Percentiles rank a stretch among this genome's conserved stretches.
phyloP scores from a whole-genome alignment of 2,113 vertebrate species.

The Laticauda colubrina region DNA sequence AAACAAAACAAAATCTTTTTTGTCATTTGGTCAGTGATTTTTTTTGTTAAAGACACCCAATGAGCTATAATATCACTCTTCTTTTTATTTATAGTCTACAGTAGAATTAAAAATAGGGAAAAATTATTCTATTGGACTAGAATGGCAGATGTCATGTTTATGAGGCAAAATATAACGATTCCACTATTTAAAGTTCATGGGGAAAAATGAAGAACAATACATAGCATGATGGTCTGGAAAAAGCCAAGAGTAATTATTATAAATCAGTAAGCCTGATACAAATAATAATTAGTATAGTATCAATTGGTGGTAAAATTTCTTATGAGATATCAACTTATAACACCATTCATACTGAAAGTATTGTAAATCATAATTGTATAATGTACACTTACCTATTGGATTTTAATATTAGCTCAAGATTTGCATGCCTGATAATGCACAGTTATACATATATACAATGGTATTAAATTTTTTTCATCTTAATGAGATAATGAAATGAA shows the following conservation, averaged over 20 bases:
- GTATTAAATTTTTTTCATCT: background rate
- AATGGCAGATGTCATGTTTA: background rate
- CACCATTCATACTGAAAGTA: background rate
- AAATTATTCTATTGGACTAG: background rate
- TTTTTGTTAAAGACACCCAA: background rate
- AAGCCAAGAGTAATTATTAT: background rate
- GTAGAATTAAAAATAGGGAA: background rate
- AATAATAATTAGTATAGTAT: background rate
- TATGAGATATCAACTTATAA: background rate
- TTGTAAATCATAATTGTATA: too few species aligned
- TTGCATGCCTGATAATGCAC: background rate
- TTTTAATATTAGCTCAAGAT: background rate
- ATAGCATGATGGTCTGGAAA: background rate
- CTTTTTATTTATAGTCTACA: background rate
- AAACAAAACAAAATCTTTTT: background rate
- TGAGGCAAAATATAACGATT: background rate
- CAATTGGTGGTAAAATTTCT: background rate
- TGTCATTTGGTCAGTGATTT: background rate
- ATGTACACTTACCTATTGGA: too few species aligned
- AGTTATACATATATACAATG: background rate
- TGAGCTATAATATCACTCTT: background rate
- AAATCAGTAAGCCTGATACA: background rate
- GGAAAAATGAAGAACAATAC: background rate
- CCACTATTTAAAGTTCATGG: background rate
- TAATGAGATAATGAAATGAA: background rate